Percentiles rank a stretch among this genome's conserved stretches.
Conservation (phyloP, 2,888 invertebrate species). For the Brenthis daphne region DNA sequence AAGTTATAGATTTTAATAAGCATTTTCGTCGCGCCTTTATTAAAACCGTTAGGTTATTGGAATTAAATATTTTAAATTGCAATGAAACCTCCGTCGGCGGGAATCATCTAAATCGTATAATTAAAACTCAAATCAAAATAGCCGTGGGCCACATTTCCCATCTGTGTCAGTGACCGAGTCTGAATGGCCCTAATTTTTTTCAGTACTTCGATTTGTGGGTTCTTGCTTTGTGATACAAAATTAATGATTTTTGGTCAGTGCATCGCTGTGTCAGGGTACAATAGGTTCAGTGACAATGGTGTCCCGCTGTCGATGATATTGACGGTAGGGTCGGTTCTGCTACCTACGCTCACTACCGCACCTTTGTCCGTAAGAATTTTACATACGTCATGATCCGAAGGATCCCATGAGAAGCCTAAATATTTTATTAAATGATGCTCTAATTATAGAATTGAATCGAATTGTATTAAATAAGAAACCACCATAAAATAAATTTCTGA, state of each 20-base stretch:
- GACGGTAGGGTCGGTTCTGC: constrained; percentile 62
- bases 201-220: constrained; percentile 78
- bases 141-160: constrained; percentile 54
- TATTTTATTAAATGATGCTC: constrained; percentile 60
- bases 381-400: constrained; percentile 70
- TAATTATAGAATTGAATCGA: constrained; percentile 55
- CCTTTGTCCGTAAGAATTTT: constrained; percentile 72
- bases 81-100: constrained; percentile 24
- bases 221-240: constrained; percentile 80
- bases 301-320: constrained; percentile 79
- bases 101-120: constrained; percentile 54
- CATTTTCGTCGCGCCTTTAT: constrained; percentile 15
- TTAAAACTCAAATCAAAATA: constrained; percentile 70
- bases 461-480: constrained; percentile 20
- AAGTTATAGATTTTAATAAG: constrained; percentile 21
- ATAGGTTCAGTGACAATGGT: constrained; percentile 75
- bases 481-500: no score
- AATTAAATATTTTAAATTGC: constrained; percentile 20
- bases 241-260: constrained; percentile 82
- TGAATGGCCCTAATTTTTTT: constrained; percentile 76
- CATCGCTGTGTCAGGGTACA: constrained; percentile 69
- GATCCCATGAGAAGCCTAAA: constrained; percentile 64
- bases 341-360: constrained; percentile 73
- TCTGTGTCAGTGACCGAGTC: constrained; percentile 72
- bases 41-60: constrained; percentile 12